phyloP scores from a whole-genome alignment of 2,888 invertebrate genomes.

The Spodoptera exigua region DNA sequence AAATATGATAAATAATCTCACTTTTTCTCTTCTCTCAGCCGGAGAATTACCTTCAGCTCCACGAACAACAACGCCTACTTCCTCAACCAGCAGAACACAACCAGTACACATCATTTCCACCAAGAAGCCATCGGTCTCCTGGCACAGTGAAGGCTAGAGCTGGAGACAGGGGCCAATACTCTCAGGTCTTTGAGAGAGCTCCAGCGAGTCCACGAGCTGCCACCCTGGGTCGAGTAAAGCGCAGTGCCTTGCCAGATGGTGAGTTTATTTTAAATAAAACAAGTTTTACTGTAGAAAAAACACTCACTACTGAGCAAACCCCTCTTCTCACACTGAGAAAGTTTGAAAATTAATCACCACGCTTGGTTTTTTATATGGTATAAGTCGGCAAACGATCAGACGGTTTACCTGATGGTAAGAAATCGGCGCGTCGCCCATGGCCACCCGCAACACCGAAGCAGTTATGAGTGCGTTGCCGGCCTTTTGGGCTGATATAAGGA shows the following conservation, averaged over 20 bases:
- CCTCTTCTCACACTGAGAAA: no score
- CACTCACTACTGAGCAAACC: no score
- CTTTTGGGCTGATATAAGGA: no score
- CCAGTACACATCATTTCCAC: constrained; percentile 86
- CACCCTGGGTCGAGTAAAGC: constrained; percentile 81
- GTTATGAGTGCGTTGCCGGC: no score
- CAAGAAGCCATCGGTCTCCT: constrained; percentile 73
- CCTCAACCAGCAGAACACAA: constrained; percentile 83
- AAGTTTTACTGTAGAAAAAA: no score
- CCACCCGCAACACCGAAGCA: no score
- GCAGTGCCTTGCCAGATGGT: constrained; percentile 80
- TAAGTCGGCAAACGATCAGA: no score
- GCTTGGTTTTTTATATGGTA: no score
- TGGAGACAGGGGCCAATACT: constrained; percentile 85
- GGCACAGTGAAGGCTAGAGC: constrained; percentile 81
- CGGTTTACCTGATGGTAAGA: no score
- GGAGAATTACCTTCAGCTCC: constrained; percentile 86
- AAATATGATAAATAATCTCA: neutral
- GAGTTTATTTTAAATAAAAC: constrained; percentile 42
- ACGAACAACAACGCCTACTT: constrained; percentile 84
- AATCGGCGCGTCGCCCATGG: no score
- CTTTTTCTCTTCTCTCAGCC: constrained; percentile 61
- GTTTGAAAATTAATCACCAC: no score
- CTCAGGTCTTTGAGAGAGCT: constrained; percentile 89
- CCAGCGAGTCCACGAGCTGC: constrained; percentile 87